phyloP scores from a whole-genome alignment of 2,797 vertebrate species.

The Muscicapa striata region DNA sequence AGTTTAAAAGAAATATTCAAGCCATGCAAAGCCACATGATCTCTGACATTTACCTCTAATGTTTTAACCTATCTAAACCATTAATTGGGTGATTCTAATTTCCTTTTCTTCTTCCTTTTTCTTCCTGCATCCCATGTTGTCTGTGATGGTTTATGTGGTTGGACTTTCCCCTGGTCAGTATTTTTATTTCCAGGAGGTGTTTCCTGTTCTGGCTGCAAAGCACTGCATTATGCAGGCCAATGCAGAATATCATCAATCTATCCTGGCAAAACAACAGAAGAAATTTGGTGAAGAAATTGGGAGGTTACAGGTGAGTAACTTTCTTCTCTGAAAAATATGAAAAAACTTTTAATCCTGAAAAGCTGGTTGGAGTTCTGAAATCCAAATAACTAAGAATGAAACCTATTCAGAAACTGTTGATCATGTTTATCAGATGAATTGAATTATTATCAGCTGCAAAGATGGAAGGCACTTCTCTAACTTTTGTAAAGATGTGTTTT shows the following conservation, averaged over 20 bases:
- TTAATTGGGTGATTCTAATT: slow-evolving; percentile 80
- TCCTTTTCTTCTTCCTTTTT: slow-evolving; percentile 83
- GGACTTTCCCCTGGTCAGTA: slow-evolving; percentile 97
- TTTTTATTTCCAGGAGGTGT: slow-evolving; percentile 99
- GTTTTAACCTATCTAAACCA: slow-evolving; percentile 76
- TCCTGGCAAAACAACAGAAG: slow-evolving; percentile 95
- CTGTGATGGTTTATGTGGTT: slow-evolving; percentile 87
- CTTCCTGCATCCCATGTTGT: slow-evolving; percentile 84
- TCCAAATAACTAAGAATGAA: not conserved
- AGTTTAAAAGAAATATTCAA: not conserved
- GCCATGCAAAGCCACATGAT: slow-evolving; percentile 52
- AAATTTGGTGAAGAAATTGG: slow-evolving; percentile 97
- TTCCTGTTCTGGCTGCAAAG: slow-evolving; percentile 95
- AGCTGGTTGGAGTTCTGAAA: not conserved
- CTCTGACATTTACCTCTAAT: slow-evolving; percentile 58
- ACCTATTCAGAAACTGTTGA: not conserved
- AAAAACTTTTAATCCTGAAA: not conserved
- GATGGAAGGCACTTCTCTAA: not conserved
- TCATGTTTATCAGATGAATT: not conserved
- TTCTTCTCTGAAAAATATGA: not conserved
- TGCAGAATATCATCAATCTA: slow-evolving; percentile 92
- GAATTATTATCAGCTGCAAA: not conserved
- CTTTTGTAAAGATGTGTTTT: not conserved
- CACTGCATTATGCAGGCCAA: slow-evolving; percentile 99
- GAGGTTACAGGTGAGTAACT: slow-evolving; percentile 87